phyloP scores from a whole-genome alignment of 2,113 vertebrate species.

The Hemicordylus capensis region DNA sequence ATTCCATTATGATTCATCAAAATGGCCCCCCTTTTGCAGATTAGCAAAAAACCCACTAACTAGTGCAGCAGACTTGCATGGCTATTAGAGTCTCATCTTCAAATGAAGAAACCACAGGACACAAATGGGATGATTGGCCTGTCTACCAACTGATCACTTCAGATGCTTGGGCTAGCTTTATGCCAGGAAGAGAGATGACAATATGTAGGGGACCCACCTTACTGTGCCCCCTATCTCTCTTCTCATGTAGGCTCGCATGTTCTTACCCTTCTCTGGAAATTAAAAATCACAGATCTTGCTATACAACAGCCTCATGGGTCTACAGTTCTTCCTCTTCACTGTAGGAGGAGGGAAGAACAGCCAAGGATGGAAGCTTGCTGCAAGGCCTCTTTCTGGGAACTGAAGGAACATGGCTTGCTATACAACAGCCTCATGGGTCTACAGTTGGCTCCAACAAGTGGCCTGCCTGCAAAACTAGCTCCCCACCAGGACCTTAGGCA shows the following conservation, averaged over 20 bases:
- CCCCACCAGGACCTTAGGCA: not conserved
- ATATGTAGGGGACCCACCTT: not conserved
- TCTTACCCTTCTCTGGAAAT: too few relatives aligned
- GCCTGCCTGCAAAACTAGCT: not conserved
- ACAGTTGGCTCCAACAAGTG: not conserved
- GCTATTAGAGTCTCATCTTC: not conserved
- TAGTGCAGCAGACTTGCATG: not conserved
- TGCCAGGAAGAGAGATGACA: not conserved
- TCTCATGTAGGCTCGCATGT: too few relatives aligned
- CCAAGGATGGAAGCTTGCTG: not conserved
- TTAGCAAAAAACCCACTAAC: not conserved
- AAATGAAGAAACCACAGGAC: not conserved
- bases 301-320: too few relatives aligned
- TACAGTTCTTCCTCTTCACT: not conserved
- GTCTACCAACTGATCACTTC: not conserved
- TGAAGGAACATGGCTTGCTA: not conserved
- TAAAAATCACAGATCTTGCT: too few relatives aligned
- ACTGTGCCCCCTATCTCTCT: too few relatives aligned
- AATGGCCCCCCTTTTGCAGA: too few relatives aligned
- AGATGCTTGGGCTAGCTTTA: not conserved
- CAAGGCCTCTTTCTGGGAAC: not conserved
- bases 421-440: too few relatives aligned
- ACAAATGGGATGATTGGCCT: not conserved
- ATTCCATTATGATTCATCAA: too few relatives aligned
- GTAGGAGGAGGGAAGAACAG: not conserved